A percentile compares a stretch with the other conserved stretches of the same genome.
Conservation (phyloP, 2,113 vertebrate species). For the Drymodes brunneopygia region DNA sequence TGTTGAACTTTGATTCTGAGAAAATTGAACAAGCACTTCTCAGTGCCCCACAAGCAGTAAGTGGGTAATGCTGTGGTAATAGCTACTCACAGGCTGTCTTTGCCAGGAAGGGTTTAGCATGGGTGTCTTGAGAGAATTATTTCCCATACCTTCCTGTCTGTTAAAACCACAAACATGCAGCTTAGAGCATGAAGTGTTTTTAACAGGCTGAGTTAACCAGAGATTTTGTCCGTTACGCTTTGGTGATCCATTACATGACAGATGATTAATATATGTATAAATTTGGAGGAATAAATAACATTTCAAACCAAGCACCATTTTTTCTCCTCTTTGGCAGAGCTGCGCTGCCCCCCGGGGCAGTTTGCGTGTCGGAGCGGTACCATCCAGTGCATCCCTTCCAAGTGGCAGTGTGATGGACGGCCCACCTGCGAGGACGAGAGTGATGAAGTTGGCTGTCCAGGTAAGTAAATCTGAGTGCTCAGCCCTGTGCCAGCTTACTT, state of each 20-base stretch:
- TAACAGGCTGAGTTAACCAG: not conserved
- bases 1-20: not conserved
- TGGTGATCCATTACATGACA: fast-evolving
- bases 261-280: not conserved
- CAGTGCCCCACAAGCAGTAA: not conserved
- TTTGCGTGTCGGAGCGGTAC: slow-evolving; percentile 93
- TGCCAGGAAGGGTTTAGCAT: not conserved
- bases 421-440: slow-evolving; percentile 93
- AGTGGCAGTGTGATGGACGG: slow-evolving; percentile 95
- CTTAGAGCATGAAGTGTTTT: not conserved
- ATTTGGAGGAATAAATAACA: not conserved
- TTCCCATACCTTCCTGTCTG: not conserved
- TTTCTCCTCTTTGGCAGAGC: slow-evolving; percentile 73
- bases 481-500: not conserved
- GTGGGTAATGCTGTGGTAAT: not conserved
- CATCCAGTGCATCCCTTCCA: slow-evolving; percentile 94
- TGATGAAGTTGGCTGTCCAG: slow-evolving; percentile 91
- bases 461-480: slow-evolving; percentile 66
- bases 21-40: not conserved
- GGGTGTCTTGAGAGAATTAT: not conserved
- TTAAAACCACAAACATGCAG: not conserved
- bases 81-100: not conserved
- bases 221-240: fast-evolving
- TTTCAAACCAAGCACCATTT: not conserved
- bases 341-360: slow-evolving; percentile 88